Evolutionary conservation across 2,888 invertebrate genomes (phyloP), one percentile per base, ranked within the genome.

Genomic region (Chironomus riparius): DNA sequence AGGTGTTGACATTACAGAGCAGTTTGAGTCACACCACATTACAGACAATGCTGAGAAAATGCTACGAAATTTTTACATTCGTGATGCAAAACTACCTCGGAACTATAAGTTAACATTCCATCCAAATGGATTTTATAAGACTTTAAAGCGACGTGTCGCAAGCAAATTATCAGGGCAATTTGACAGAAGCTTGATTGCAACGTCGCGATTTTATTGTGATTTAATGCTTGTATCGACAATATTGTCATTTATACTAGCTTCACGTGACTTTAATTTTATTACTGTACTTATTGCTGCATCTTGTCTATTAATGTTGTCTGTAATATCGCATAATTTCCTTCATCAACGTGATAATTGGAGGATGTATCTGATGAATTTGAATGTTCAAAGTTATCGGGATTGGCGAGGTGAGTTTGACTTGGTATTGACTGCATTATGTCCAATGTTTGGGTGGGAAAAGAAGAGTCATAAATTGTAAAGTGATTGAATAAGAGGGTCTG

Each of bases 1-100:
- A 87, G 93, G 92, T 0, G 90, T 90, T 1, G 93, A 93, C 79
- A 91, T 93, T 77, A 93, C 93, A 0, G 93, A 93, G 84, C 88
- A 90, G 4, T 94, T 92, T 80, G 91, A 92, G 85, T 83, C 86
- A 0, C 91, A 92, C 81, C 93, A 94, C 81, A 80, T 92, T 61
- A 86, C 87, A 4, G 83, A 84, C 1, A 82, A 83, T 0, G 87
- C 90, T 0, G 86, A 87, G 79, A 86, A 86, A 78, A 80, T 91
- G 75, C 82, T 93, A 4, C 83, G 86, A 12, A 90, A 90, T 79
- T 93, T 87, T 80, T 90, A 87, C 81, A 86, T 91, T 0, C 85
- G 87, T 28, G 86, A 90, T 69, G 91, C 92, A 0, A 84, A 81
- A 68, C 84, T 85, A 2, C 87, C 88, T 0, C 85, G 93, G 79